phyloP scores from a whole-genome alignment of 92 coral and sea anemone species.

The Epizoanthus stellaris region DNA sequence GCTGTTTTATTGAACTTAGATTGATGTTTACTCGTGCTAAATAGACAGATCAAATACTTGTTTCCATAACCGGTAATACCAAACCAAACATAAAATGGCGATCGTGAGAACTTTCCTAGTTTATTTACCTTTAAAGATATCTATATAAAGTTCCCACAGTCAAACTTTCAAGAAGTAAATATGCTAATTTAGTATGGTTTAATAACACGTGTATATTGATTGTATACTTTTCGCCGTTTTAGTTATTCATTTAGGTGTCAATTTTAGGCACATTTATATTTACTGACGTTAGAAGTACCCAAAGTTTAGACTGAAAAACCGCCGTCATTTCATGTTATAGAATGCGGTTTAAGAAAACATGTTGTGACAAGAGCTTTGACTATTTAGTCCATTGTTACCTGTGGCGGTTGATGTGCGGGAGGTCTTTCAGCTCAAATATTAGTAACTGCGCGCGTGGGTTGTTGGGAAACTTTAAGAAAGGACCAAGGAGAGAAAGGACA shows the following conservation, averaged over 20 bases:
- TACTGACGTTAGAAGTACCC: constrained; percentile 3
- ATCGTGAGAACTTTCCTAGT: constrained; percentile 29
- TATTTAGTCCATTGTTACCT: neutral
- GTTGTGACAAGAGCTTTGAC: constrained; percentile 14
- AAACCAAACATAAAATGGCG: neutral
- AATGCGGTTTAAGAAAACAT: constrained; percentile 10
- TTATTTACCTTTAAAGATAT: constrained; percentile 14
- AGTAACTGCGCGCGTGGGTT: neutral
- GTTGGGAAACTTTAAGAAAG: too few relatives aligned
- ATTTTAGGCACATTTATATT: neutral
- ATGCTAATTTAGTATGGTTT: constrained; percentile 19
- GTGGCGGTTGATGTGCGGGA: neutral
- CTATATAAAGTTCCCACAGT: constrained; percentile 15
- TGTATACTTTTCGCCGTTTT: constrained; percentile 5
- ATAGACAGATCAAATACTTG: neutral
- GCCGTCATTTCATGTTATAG: constrained; percentile 9
- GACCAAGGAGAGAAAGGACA: neutral
- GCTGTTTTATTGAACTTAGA: neutral
- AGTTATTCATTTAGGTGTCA: constrained; percentile 4
- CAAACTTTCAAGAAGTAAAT: constrained; percentile 16
- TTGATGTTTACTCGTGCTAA: neutral
- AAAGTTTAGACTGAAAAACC: neutral
- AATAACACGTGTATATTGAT: constrained; percentile 30
- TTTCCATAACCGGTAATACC: neutral
- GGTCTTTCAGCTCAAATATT: neutral